Evolutionary conservation across 2,797 vertebrate genomes (phyloP), one percentile per base, ranked within the genome.

Genomic region (Chromis chromis): DNA sequence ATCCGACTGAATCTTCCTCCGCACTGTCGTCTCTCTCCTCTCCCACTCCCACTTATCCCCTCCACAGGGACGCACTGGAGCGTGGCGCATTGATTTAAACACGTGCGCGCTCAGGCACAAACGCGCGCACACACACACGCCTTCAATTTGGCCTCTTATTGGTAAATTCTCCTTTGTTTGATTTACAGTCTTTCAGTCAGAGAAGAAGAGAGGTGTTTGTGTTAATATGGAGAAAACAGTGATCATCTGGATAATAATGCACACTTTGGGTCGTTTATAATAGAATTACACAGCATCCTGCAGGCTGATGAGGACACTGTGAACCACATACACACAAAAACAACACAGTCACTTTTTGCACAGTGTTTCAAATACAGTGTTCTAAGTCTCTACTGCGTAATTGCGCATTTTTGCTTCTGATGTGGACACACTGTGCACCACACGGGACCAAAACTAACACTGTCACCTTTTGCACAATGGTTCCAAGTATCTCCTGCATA

Each of bases 41-140:
- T 89, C 88, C 55, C 82, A 72, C 90, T 91, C 87, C 85, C 93
- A 92, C 91, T 94, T 93, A 91, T 91, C 82, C 70, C 56, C 77
- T 79, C 79, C 88, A 70, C 74, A 55, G 69, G 70, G 84, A 36
- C 85, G 78, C 91, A 86, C 72, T 89, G 91, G 46, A 87, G 93
- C 91, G 88, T 90, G 84, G 89, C 83, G 83, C 88, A 74, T 84
- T 79, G 83, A 78, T 67, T 69, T 64, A 66, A 82, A 83, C 86
- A 48, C 85, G 73, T 77, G 81, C 89, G 81, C 87, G 86, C 61
- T 55, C 87, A 60, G 80, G 27, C 66, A 61, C n/a, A n/a, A 61
- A 39, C 48, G 56, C 76, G 14, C 66, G 17, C 64, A 19, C 75
- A 12, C 71, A 13, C 57, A 27, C 58, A 33, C 44, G 58, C 36